phyloP scores from a whole-genome alignment of 2,797 vertebrate species.

The Atherinosoma microstoma region DNA sequence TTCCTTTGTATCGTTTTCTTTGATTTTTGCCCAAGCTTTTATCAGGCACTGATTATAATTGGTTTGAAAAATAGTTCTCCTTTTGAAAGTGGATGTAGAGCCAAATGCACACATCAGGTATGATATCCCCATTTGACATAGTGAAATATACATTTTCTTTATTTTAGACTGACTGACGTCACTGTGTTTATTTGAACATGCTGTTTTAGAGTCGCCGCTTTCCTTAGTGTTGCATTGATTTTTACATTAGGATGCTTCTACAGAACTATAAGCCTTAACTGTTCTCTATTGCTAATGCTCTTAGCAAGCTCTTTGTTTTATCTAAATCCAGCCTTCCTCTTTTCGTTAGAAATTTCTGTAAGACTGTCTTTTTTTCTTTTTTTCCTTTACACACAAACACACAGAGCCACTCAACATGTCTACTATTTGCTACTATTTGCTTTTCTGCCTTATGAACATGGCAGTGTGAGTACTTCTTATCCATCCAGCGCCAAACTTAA shows the following conservation, averaged over 20 bases:
- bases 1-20: slow-evolving; percentile 39
- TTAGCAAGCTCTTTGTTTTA: slow-evolving; percentile 65
- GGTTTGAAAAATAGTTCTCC: slow-evolving; percentile 22
- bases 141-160: background rate
- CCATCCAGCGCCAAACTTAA: slow-evolving; percentile 46
- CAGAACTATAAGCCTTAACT: slow-evolving; percentile 18
- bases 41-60: slow-evolving; percentile 43
- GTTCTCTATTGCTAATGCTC: slow-evolving; percentile 43
- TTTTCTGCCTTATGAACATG: slow-evolving; percentile 23
- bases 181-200: slow-evolving; percentile 12
- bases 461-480: slow-evolving; percentile 40
- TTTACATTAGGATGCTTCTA: slow-evolving; percentile 39
- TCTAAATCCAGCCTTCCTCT: slow-evolving; percentile 60
- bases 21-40: slow-evolving; percentile 46
- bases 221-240: slow-evolving; percentile 32
- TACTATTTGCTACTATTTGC: slow-evolving; percentile 41
- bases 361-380: slow-evolving; percentile 5
- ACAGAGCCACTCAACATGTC: slow-evolving; percentile 30
- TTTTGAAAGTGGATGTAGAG: slow-evolving; percentile 37
- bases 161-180: background rate
- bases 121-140: slow-evolving; percentile 10
- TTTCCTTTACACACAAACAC: slow-evolving; percentile 21
- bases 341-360: slow-evolving; percentile 56
- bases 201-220: slow-evolving; percentile 19
- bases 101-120: slow-evolving; percentile 22